Percentiles rank a stretch among this genome's conserved stretches.
Evolutionary conservation across 2,113 vertebrate genomes (phyloP).

Genomic region (Pomatorhinus ruficollis): DNA sequence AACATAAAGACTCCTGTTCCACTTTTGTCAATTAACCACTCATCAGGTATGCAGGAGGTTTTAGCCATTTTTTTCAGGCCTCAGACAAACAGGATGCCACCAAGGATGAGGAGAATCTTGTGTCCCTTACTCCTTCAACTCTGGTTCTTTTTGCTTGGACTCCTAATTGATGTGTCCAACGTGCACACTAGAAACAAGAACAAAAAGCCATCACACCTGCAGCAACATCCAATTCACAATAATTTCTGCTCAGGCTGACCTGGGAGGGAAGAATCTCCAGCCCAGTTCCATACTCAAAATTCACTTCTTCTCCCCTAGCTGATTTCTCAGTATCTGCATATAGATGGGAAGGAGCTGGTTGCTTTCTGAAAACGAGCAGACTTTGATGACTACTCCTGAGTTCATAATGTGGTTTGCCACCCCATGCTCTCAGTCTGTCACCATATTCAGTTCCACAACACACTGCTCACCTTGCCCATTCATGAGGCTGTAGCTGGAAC

Average conservation of each 20-base stretch:
- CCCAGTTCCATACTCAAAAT: neutral
- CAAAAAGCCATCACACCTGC: neutral
- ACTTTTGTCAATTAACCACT: neutral
- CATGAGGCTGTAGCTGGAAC: rapidly evolving
- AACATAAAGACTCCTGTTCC: neutral
- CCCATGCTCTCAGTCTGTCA: neutral
- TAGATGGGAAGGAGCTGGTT: neutral
- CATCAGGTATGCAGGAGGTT: neutral
- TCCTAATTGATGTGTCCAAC: neutral
- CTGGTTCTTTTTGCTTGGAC: neutral
- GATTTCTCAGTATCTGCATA: neutral
- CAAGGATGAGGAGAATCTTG: neutral
- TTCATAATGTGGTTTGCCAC: neutral
- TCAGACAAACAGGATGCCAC: neutral
- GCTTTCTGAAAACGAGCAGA: neutral
- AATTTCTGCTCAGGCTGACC: neutral
- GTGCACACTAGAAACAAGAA: neutral
- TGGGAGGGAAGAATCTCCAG: neutral
- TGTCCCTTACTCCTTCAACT: neutral
- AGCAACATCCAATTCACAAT: neutral
- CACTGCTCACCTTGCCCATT: rapidly evolving
- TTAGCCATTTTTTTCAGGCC: neutral
- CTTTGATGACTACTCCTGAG: neutral
- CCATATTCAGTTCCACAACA: neutral
- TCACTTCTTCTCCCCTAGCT: neutral